Evolutionary conservation across 1,140 invertebrate genomes (phyloP), one percentile per base, ranked within the genome.

Genomic region (Drosophila ercepeae): DNA sequence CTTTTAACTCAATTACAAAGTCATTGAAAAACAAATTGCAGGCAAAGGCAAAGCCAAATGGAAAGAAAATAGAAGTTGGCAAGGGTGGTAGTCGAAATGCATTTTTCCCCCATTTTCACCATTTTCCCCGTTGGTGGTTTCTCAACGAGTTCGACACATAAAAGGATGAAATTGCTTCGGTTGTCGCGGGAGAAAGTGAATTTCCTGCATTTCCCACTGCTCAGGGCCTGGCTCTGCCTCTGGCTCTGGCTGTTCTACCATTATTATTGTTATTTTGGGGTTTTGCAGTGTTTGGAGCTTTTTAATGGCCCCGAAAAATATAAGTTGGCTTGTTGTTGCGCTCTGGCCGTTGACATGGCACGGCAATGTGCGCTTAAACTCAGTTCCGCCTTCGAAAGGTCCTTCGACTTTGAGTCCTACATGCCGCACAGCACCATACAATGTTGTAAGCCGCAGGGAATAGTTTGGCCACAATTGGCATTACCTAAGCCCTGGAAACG

Each of bases 1-100:
- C 67, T 84, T 58, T 81, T 60, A 76, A 84, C 72, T 86, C 67
- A 70, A 86, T 86, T 73, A 84, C 61, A 52, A 74, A 52, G 59
- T 60, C 46, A 73, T 81, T 79, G 29, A 68, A 86, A 84, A 49
- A 61, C 46, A 53, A 84, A 75, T 72, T 64, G 53, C 48, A 21
- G 57, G 59, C 59, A 53, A 46, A 57, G 68, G 70, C 60, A 79
- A 68, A 42, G 36, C 60, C 36, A 52, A 63, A 60, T 53, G 27
- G 23, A 52, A 45, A 44, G 32, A 23, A 34, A 58, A 29, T 16
- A 16, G 34, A 14, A 39, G 18, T 8, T 7, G 25, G 7, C 11
- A 49, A 50, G 41, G 45, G 21, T n/a, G 18, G 34, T 50, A 52
- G 58, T 39, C 36, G 52, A 68, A 68, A 53, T 68, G 64, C 61